These are phyloP conservation scores for Epizoanthus ramosus DNA, from an alignment of 92 coral and sea anemone species.

Conservation along the genomic window DNA sequence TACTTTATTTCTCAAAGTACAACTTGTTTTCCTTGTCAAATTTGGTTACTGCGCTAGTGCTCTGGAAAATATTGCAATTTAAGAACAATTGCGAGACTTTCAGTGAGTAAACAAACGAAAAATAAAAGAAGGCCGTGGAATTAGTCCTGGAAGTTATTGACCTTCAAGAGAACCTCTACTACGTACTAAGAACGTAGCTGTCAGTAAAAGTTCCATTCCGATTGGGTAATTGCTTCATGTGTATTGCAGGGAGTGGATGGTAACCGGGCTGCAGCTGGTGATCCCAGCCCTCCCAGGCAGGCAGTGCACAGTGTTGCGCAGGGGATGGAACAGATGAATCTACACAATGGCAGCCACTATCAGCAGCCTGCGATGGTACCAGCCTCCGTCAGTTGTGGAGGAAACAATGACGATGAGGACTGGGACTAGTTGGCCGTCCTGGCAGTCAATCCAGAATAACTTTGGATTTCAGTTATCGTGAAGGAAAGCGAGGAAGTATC, in stretches of 20 bases:
- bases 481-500: background rate
- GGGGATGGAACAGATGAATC: background rate
- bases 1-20: too few relatives aligned
- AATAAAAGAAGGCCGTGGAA: too few relatives aligned
- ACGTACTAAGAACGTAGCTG: background rate
- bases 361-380: background rate
- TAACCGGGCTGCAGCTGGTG: background rate
- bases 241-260: slow-evolving; percentile 19
- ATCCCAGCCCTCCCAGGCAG: background rate
- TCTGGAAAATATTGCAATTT: too few relatives aligned
- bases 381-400: slow-evolving; percentile 15
- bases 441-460: too few relatives aligned
- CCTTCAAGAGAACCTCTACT: too few relatives aligned
- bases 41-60: too few relatives aligned
- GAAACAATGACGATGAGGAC: slow-evolving; percentile 33
- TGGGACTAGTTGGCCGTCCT: slow-evolving; percentile 24
- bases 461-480: background rate
- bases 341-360: slow-evolving; percentile 3
- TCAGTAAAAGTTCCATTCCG: background rate
- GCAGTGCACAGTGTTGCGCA: background rate
- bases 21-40: too few relatives aligned
- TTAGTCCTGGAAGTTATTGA: too few relatives aligned
- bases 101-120: too few relatives aligned
- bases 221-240: background rate
- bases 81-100: too few relatives aligned